Base-by-base conservation (phyloP, 2,888 invertebrate genomes). In the Cryptocephalus primarius region DNA sequence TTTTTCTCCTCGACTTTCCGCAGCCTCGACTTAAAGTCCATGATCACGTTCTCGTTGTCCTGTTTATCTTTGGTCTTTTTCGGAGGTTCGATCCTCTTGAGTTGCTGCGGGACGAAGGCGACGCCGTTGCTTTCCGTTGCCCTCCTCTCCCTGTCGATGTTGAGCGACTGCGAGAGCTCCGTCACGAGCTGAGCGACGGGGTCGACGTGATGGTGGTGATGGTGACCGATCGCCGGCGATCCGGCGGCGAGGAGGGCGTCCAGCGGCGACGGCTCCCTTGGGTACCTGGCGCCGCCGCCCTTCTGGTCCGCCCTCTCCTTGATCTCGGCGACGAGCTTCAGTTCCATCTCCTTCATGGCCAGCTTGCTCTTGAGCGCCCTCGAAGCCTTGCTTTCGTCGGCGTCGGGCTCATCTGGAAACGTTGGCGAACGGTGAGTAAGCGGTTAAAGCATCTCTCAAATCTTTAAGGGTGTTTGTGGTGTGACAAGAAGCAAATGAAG, bases 141-240 rank as follows among this genome's bases (percentile, higher is more conserved):
- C 49, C 48, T 59, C 32, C 56, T 59, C 59, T 65, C 31, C 53
- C 48, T 57, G 48, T 60, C 58, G 45, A 53, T 40, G 47, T 85
- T 85, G 60, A 90, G 79, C 60, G 83, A 86, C 68, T 90, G 90
- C 43, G 88, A 88, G 45, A 91, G 75, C 69, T 91, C 91, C 10
- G 84, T 85, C 9, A 90, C 84, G 53, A 91, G 73, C 61, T 89
- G 81, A 43, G 85, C 77, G 9, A 85, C 88, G 1, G 89, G 89
- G 68, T 88, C 88, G 12, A 12, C 11, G 12, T 36, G 36, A 4
- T 11, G 12, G n/a, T n/a, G 36, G 11, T 42, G 42, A 6, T 22
- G 22, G 55, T 76, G 67, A 49, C 76, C 73, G 68, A 74, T 73
- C 33, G 72, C 66, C n/a, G n/a, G n/a, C n/a, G n/a, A n/a, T 52